Conservation (phyloP, 2,888 invertebrate genomes). For the Leptopilina myrica region DNA sequence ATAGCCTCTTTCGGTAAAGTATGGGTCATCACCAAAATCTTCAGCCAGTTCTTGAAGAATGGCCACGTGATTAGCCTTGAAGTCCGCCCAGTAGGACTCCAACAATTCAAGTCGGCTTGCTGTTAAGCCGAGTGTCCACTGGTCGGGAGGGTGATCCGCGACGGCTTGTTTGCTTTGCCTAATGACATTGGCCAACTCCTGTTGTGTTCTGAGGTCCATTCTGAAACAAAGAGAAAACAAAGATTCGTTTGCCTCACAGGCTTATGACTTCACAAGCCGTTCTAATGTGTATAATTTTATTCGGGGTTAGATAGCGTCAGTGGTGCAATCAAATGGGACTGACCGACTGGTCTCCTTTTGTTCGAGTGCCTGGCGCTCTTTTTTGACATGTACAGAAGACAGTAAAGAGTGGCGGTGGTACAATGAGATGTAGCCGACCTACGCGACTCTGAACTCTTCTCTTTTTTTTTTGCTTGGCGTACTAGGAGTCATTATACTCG, state of each 20-base stretch:
- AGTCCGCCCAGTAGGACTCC: conserved; percentile 1
- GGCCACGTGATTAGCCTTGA: conserved; percentile 6
- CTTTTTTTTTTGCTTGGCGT: too few species aligned
- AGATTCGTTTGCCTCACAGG: neutral
- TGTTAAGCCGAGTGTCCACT: neutral
- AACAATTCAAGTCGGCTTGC: neutral
- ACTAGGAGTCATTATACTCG: too few species aligned
- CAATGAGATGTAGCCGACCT: too few species aligned
- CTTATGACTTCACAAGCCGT: neutral
- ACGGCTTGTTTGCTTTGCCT: neutral
- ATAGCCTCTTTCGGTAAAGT: neutral
- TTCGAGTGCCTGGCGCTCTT: neutral
- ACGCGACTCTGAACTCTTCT: too few species aligned
- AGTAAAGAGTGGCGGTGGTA: too few species aligned
- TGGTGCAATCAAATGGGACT: neutral
- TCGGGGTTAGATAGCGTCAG: neutral
- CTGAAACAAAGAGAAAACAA: neutral
- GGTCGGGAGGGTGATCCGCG: neutral
- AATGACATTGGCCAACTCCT: neutral
- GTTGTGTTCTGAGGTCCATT: neutral
- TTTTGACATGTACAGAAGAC: neutral
- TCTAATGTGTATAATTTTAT: neutral
- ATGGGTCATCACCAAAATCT: conserved; percentile 1
- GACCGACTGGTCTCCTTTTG: neutral
- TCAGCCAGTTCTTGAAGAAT: neutral